Evolutionary conservation across 2,888 invertebrate genomes (phyloP), one percentile per base, ranked within the genome.

Genomic region (Branchipolynoe longqiensis): DNA sequence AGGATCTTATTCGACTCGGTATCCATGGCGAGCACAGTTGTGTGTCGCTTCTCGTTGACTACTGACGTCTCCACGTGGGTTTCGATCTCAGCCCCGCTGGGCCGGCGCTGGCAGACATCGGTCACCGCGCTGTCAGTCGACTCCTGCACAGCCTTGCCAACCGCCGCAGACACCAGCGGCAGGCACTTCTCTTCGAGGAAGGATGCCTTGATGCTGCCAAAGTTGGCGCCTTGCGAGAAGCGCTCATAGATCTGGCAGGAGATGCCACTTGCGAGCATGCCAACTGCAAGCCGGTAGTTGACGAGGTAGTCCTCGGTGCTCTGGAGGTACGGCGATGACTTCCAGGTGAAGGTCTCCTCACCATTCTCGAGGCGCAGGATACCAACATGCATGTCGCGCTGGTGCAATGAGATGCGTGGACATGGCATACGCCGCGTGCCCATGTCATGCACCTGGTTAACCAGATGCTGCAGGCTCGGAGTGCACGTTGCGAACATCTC

Each of bases 361-460:
- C 78, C 78, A 25, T 25, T 78, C 41, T 78, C 78, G 0, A 78
- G 78, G 14, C 48, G 54, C 28, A 78, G 48, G 54, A 78, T 78
- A 28, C 78, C 78, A 6, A 54, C 54, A 33, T 78, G 78, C 48
- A 78, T 78, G 41, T 78, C 78, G 25, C 78, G 78, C 28, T 41
- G 12, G 28, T 12, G 8, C 0, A 78, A 48, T 1, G 78, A 22
- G 25, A 78, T n/a, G 6, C 78, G 78, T 1, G 78, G 78, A 25
- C 78, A 78, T 28, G 78, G 78, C 78, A 78, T 25, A 12, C 78
- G 25, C 48, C 78, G 78, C 8, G 78, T 18, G 1, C 78, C 78
- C 54, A 78, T 78, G 48, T 78, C 78, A 25, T 78, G 78, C 1
- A 78, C 78, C 78, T 78, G 78, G 78, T 78, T 78, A 1, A 78